Evolutionary conservation across 2,888 invertebrate species (phyloP), one percentile per base, ranked within the genome.

Genomic region (Heteromurus nitidus): DNA sequence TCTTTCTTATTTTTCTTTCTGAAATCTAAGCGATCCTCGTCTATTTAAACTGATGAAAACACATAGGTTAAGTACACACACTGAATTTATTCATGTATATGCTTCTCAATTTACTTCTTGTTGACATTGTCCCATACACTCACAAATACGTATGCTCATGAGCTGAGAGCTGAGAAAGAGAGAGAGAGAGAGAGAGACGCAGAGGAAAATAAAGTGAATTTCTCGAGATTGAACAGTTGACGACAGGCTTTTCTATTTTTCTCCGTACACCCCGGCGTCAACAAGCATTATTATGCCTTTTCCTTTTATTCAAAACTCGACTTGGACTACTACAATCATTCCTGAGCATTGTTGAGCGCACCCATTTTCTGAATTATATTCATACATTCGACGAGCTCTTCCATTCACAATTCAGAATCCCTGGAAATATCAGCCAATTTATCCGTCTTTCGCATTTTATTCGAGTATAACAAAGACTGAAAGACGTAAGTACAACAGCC

Each of bases 71-170:
- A 22, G 64, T 24, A 65, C 64, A 65, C 53, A 76, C n/a, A 68
- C 36, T 55, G 65, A 55, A 64, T 74, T 53, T 64, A 74, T 74
- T 74, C 65, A 18, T 36, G 22, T 74, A 65, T 74, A 65, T 22
- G 42, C 30, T 67, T 76, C 75, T 76, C 75, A 76, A 68, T 76
- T 76, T 76, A 68, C 75, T 76, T n/a, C 24, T 58, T 76, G 68
- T 68, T 76, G 75, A 68, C 75, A 76, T 67, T 68, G 68, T 68
- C 18, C 53, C 65, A 24, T 53, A 50, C 65, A 44, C n/a, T n/a
- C n/a, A n/a, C n/a, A n/a, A n/a, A n/a, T n/a, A n/a, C n/a, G n/a
- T n/a, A n/a, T n/a, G n/a, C n/a, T n/a, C 67, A 22, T 11, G 60
- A 16, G 20, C 60, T 60, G 42, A 22, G 44, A 44, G 7, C 36